Conservation (phyloP, 2,888 invertebrate genomes). For the Drosophila meridionalis region DNA sequence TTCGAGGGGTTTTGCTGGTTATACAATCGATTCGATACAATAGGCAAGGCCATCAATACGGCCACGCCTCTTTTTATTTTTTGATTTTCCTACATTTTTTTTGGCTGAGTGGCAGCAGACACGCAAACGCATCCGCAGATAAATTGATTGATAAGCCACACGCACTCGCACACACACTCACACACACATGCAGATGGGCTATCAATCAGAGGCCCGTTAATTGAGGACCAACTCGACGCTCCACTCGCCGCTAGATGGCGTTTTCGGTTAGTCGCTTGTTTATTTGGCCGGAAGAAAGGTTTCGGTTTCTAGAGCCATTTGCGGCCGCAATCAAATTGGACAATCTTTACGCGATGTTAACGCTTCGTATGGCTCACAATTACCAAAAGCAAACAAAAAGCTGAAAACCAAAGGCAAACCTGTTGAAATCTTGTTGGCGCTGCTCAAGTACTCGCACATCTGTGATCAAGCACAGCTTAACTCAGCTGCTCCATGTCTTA, state of each 20-base stretch:
- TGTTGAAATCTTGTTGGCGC: conserved; percentile 18
- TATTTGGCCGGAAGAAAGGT: conserved; percentile 7
- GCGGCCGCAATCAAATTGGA: conserved; percentile 57
- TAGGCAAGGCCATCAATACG: conserved; percentile 33
- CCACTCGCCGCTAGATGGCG: conserved; percentile 29
- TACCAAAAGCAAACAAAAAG: conserved; percentile 20
- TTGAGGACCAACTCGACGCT: conserved; percentile 15
- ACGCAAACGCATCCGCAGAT: conserved; percentile 36
- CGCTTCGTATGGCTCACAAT: conserved; percentile 71
- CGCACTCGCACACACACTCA: conserved; percentile 6
- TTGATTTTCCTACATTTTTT: too few relatives aligned
- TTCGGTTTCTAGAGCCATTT: conserved; percentile 35
- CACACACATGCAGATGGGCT: conserved; percentile 3
- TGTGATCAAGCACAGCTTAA: conserved; percentile 18
- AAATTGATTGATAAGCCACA: conserved; percentile 54
- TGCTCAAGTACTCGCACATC: conserved; percentile 21
- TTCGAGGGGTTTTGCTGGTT: conserved; percentile 19
- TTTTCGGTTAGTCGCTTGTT: background rate
- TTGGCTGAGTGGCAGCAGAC: conserved; percentile 4
- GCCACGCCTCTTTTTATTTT: conserved; percentile 23
- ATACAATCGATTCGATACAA: conserved; percentile 45
- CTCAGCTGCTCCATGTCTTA: conserved; percentile 35
- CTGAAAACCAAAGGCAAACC: background rate
- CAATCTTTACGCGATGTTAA: conserved; percentile 75
- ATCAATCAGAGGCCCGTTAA: conserved; percentile 59